Percentiles rank a stretch among this genome's conserved stretches.
phyloP scores from a whole-genome alignment of 2,888 invertebrate genomes.

The Euzophera pinguis region DNA sequence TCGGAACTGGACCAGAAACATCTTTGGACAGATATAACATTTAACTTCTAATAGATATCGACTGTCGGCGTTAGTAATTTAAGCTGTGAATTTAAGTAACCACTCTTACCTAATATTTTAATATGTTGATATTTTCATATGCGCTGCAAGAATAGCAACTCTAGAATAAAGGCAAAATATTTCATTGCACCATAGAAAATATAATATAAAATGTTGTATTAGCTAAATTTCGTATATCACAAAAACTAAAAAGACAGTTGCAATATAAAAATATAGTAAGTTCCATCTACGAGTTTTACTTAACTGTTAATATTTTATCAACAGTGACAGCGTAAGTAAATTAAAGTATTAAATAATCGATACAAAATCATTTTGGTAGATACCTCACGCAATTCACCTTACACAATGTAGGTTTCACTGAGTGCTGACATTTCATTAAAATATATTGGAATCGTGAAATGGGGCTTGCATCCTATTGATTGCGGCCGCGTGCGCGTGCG shows the following conservation, averaged over 20 bases:
- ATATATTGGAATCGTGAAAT: slow-evolving; percentile 78
- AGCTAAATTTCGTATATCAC: no score
- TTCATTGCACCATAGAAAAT: no score
- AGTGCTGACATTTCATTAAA: slow-evolving; percentile 77
- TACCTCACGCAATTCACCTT: slow-evolving; percentile 44
- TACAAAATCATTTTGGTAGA: slow-evolving; percentile 26
- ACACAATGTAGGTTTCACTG: slow-evolving; percentile 67
- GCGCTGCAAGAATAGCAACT: no score
- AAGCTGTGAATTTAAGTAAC: no score
- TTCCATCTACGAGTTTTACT: no score
- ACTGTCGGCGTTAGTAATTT: slow-evolving; percentile 38
- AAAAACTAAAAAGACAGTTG: no score
- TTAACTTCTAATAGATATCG: slow-evolving; percentile 74
- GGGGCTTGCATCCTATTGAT: slow-evolving; percentile 72
- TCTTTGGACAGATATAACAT: slow-evolving; percentile 72
- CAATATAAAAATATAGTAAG: no score
- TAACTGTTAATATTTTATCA: no score
- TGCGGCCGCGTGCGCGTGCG: slow-evolving; percentile 53
- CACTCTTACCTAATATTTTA: not conserved
- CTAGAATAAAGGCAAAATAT: no score
- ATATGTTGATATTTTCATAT: not conserved
- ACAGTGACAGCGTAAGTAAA: not conserved
- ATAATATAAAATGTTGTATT: no score
- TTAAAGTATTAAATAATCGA: not conserved
- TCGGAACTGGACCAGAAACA: slow-evolving; percentile 73